Percentiles rank a stretch among this genome's conserved stretches.
phyloP scores from a whole-genome alignment of 2,888 invertebrate genomes.

The Orthosia gracilis region DNA sequence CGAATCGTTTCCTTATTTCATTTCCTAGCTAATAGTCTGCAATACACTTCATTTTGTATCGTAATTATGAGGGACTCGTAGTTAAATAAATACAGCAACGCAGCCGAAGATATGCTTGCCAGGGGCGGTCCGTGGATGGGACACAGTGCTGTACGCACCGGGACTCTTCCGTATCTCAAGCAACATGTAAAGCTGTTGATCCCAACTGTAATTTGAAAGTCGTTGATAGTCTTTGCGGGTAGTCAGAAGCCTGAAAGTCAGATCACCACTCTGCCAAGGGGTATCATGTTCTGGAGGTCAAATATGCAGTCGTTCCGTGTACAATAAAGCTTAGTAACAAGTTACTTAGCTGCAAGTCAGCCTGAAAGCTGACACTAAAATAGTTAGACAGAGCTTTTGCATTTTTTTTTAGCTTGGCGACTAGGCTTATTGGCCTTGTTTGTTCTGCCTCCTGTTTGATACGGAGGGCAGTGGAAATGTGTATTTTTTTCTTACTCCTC shows the following conservation, averaged over 20 bases:
- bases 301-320: too few species aligned
- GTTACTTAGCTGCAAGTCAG: too few species aligned
- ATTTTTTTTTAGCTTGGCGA: too few species aligned
- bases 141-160: background rate
- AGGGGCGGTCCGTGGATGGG: background rate
- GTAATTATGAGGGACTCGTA: background rate
- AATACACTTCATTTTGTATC: slow-evolving; percentile 45
- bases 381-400: too few species aligned
- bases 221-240: background rate
- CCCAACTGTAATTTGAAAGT: background rate
- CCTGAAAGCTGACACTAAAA: too few species aligned
- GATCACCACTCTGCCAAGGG: background rate
- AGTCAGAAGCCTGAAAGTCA: background rate
- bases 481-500: too few species aligned
- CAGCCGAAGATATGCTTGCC: too few species aligned
- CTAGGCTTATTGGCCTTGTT: too few species aligned
- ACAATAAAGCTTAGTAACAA: too few species aligned
- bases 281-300: background rate
- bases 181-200: background rate
- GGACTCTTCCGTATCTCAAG: background rate
- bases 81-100: background rate
- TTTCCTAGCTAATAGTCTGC: slow-evolving; percentile 54
- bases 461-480: too few species aligned
- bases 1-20: slow-evolving; percentile 68
- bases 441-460: too few species aligned